Evolutionary conservation across 2,113 vertebrate species (phyloP).

Genomic region (Eurypyga helias): DNA sequence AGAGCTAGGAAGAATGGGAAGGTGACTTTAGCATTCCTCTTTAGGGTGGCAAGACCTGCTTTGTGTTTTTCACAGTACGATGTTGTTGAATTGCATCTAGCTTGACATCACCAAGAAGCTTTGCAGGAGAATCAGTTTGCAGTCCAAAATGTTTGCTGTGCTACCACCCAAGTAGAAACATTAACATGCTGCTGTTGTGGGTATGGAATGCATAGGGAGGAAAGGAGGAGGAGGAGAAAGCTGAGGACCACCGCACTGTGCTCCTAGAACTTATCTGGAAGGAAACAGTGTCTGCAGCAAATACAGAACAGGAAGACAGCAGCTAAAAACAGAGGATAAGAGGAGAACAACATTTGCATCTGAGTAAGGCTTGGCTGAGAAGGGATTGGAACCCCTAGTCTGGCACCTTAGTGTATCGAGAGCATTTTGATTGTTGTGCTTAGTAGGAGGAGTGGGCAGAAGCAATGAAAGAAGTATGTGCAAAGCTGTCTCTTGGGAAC

Average conservation of each 20-base stretch:
- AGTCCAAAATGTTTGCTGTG: neutral
- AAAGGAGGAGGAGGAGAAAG: neutral
- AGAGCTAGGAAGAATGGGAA: neutral
- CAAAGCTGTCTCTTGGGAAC: neutral
- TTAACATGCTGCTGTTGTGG: accelerated
- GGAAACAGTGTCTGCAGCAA: neutral
- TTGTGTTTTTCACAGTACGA: neutral
- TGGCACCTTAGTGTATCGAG: neutral
- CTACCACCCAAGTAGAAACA: neutral
- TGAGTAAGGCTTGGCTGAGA: neutral
- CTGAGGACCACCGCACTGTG: neutral
- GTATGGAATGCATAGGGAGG: neutral
- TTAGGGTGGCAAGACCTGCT: neutral
- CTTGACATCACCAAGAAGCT: neutral
- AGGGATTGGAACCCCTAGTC: neutral
- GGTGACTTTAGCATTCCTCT: neutral
- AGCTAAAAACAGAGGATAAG: neutral
- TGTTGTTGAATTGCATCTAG: neutral
- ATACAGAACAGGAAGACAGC: neutral
- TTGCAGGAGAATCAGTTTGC: neutral
- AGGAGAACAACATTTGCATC: neutral
- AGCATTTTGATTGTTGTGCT: neutral
- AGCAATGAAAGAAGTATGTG: neutral
- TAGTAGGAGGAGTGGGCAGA: neutral
- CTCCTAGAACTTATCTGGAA: neutral